Conservation (phyloP, 2,797 vertebrate genomes). For the Scomberomorus guttatus region DNA sequence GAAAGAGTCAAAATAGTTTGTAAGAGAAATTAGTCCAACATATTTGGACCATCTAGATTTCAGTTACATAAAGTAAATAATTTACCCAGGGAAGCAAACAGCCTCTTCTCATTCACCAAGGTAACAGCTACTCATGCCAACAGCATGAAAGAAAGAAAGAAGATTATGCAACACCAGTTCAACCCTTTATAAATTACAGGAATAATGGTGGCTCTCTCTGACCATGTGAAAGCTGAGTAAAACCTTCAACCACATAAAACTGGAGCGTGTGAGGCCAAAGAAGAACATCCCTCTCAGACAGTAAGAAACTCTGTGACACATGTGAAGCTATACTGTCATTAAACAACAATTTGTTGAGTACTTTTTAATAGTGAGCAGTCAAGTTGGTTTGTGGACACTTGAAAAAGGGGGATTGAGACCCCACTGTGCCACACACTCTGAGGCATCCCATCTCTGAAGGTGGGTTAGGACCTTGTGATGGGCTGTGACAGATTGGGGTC, state of each 20-base stretch:
- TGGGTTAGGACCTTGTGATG: constrained; percentile 77
- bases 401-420: constrained; percentile 37
- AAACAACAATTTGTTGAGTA: constrained; percentile 59
- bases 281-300: constrained; percentile 46
- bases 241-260: constrained; percentile 55
- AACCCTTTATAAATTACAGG: constrained; percentile 64
- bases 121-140: constrained; percentile 73
- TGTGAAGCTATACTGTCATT: constrained; percentile 59
- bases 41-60: constrained; percentile 33
- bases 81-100: constrained; percentile 58
- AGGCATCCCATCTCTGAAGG: constrained; percentile 57
- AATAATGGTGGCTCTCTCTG: constrained; percentile 74
- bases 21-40: constrained; percentile 21
- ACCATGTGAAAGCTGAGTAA: constrained; percentile 67
- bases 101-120: constrained; percentile 76
- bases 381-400: constrained; percentile 32
- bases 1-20: constrained; percentile 18
- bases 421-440: constrained; percentile 68
- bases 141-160: constrained; percentile 75
- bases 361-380: constrained; percentile 51
- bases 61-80: constrained; percentile 69
- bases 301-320: constrained; percentile 39
- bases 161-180: constrained; percentile 77
- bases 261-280: constrained; percentile 50
- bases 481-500: constrained; percentile 83